Percentiles rank a stretch among this genome's conserved stretches.
These are phyloP conservation scores for Mesembrinibis cayennensis DNA, from an alignment of 2,113 vertebrate genomes.

Conservation along the genomic window DNA sequence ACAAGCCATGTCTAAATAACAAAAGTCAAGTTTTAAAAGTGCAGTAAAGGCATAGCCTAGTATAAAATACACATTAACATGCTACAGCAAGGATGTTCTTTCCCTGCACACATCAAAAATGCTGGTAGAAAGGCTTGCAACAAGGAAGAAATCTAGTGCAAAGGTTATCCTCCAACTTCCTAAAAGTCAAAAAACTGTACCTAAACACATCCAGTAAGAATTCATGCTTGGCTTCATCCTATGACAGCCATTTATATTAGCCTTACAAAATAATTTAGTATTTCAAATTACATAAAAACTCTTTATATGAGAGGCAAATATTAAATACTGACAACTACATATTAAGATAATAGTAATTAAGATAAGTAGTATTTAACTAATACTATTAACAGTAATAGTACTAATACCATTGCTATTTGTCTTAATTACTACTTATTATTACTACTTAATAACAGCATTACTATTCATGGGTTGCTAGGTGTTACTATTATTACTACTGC, in stretches of 20 bases:
- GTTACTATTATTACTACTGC: too few species aligned
- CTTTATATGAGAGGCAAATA: background rate
- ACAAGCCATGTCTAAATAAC: background rate
- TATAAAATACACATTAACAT: background rate
- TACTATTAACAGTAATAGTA: too few species aligned
- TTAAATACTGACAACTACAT: background rate
- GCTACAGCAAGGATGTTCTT: background rate
- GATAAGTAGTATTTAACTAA: too few species aligned
- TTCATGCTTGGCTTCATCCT: background rate
- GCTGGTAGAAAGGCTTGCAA: background rate
- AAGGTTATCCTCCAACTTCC: background rate
- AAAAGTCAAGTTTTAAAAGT: background rate
- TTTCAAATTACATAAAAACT: background rate
- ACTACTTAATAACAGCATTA: too few species aligned
- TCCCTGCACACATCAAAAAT: background rate
- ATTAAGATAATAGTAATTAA: too few species aligned
- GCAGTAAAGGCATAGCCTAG: background rate
- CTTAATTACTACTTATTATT: background rate
- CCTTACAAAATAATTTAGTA: background rate
- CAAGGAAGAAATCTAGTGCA: background rate
- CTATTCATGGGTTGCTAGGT: too few species aligned
- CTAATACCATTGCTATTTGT: too few species aligned
- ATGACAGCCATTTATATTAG: background rate
- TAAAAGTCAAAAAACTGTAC: background rate
- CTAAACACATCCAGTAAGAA: background rate